Conservation (phyloP, 2,888 invertebrate species). For the Norana najaformis region DNA sequence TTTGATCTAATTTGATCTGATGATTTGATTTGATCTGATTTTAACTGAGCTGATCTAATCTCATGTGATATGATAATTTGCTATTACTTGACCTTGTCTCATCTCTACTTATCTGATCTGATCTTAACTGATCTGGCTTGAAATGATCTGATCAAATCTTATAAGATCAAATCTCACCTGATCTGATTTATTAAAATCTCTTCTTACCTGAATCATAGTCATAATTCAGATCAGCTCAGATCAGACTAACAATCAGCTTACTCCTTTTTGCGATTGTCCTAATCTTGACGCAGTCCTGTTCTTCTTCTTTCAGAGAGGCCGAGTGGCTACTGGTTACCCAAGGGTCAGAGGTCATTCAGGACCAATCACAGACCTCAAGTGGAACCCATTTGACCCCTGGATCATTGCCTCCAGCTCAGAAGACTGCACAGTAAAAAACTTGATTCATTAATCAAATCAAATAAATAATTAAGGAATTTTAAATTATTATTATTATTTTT, state of each 20-base stretch:
- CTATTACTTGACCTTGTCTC: too few species aligned
- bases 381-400: slow-evolving; percentile 27
- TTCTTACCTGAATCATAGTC: not conserved
- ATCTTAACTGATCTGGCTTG: not conserved
- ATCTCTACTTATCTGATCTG: not conserved
- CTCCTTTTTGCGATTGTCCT: not conserved
- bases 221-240: not conserved
- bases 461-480: not conserved
- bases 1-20: too few species aligned
- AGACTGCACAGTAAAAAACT: slow-evolving; percentile 22
- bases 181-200: not conserved
- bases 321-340: not conserved
- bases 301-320: slow-evolving; percentile 25
- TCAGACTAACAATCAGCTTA: not conserved
- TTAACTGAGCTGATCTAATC: not conserved
- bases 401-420: slow-evolving; percentile 26
- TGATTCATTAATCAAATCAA: not conserved
- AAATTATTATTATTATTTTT: not conserved
- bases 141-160: not conserved
- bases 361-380: slow-evolving; percentile 28
- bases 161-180: not conserved
- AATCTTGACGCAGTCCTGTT: not conserved
- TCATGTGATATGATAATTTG: not conserved
- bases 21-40: too few species aligned
- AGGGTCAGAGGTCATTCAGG: slow-evolving; percentile 26